Percentiles rank a stretch among this genome's conserved stretches.
Conservation (phyloP, 2,797 vertebrate genomes). For the Melanogrammus aeglefinus region DNA sequence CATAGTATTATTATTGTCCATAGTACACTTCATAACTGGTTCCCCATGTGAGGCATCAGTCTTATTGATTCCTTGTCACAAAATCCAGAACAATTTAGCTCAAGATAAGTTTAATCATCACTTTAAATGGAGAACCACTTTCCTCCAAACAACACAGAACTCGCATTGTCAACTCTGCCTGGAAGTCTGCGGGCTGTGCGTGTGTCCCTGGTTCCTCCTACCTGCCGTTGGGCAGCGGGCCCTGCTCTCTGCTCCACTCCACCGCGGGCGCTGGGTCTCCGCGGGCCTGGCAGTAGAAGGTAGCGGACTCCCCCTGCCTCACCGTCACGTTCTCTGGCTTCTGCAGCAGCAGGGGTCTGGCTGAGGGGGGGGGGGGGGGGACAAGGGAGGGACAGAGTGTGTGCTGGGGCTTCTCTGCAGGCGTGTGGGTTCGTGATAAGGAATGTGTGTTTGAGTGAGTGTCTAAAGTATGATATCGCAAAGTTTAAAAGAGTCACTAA, state of each 20-base stretch:
- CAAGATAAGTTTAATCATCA: no score
- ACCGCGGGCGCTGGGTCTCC: conserved; percentile 78
- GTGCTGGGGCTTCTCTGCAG: background rate
- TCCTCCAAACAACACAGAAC: no score
- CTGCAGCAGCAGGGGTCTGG: conserved; percentile 71
- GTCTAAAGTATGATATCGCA: no score
- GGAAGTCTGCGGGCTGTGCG: background rate
- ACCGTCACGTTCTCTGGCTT: conserved; percentile 69
- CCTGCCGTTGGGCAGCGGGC: conserved; percentile 84
- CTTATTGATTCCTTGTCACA: no score
- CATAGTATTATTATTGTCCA: background rate
- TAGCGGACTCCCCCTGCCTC: conserved; percentile 69
- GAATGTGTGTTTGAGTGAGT: no score
- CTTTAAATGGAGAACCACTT: no score
- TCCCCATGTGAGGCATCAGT: no score
- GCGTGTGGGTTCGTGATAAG: no score
- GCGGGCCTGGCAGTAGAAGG: conserved; percentile 75
- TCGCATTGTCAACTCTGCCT: background rate
- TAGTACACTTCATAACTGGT: no score
- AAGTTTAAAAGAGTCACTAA: no score
- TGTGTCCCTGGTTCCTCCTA: conserved; percentile 33
- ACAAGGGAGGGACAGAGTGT: background rate
- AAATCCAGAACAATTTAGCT: no score
- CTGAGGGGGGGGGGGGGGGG: conserved; percentile 49
- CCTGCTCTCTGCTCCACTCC: conserved; percentile 81